Conservation (phyloP, 2,113 vertebrate species). For the Lamprotornis superbus region DNA sequence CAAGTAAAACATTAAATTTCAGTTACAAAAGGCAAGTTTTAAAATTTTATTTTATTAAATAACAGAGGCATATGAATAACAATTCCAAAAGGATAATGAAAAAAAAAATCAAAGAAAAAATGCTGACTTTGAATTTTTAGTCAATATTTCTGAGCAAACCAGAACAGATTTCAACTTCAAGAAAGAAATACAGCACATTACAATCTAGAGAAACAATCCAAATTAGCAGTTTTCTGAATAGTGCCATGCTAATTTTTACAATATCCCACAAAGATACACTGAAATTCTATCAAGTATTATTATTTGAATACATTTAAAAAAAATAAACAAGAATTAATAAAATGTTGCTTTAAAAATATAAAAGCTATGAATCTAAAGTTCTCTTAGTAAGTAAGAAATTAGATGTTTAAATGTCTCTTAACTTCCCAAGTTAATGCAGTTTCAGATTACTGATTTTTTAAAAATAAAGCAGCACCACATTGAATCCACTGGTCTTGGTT, state of each 20-base stretch:
- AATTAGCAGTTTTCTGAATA: background rate
- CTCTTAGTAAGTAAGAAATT: background rate
- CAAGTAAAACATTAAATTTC: background rate
- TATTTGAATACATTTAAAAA: background rate
- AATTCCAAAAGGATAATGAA: background rate
- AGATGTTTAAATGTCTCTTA: background rate
- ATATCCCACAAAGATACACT: background rate
- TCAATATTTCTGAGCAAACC: background rate
- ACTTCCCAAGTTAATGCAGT: background rate
- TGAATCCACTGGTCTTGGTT: slow-evolving; percentile 92
- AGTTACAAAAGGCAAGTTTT: background rate
- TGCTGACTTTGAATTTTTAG: background rate
- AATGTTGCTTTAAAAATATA: background rate
- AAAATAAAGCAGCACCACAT: slow-evolving; percentile 90
- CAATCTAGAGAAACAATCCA: background rate
- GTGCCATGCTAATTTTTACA: background rate
- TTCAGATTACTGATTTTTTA: slow-evolving; percentile 83
- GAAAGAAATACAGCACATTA: background rate
- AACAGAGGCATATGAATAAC: background rate
- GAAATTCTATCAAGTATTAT: background rate
- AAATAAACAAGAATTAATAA: background rate
- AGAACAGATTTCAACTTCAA: background rate
- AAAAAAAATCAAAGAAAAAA: background rate
- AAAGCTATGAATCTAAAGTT: background rate
- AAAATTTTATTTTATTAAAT: background rate